Evolutionary conservation across 1,140 invertebrate genomes (phyloP), one percentile per base, ranked within the genome.

Genomic region (Trichonephila clavata): DNA sequence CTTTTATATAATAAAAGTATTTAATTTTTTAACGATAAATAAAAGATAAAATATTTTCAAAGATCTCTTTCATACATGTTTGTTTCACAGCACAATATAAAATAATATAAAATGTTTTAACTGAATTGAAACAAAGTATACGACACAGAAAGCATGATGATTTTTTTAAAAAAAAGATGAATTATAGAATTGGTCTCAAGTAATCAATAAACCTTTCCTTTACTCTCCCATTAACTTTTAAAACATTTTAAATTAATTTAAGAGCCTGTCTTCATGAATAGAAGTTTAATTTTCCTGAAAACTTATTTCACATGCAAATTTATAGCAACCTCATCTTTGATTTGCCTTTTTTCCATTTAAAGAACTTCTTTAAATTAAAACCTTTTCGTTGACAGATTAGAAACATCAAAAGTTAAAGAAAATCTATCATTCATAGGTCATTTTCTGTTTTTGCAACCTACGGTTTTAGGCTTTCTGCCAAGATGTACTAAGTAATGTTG

Each of bases 401-500:
- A 77, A 39, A 77, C 32, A 16, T 32, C 27, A 18, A 32, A 39
- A 77, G 71, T 27, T 14, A 84, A 84, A 84, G 83, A 60, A 60
- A 84, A 84, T 84, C 57, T 59, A 84, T 59, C 57, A 60, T 84
- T 60, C 43, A 59, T 14, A 84, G 71, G 50, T 84, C 50, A 27
- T 27, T 84, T 84, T 24, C 83, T 57, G 57, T 57, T 84, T 84
- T 60, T 84, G 83, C 83, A 84, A 84, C n/a, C 57, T 59, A 84
- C 57, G 50, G 57, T 57, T 84, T 84, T 84, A 84, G 83, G 83
- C 43, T 59, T 59, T 10, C 21, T 84, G 83, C 83, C 83, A 84
- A 83, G 27, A 84, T 24, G 21, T 84, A 27, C 83, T 59, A n/a
- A 84, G 83, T 57, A 84, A 59, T 32, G 71, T 77, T 77, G 27